These are phyloP conservation scores for Muscicapa comitata DNA, from an alignment of 2,797 vertebrate genomes.

Conservation along the genomic window DNA sequence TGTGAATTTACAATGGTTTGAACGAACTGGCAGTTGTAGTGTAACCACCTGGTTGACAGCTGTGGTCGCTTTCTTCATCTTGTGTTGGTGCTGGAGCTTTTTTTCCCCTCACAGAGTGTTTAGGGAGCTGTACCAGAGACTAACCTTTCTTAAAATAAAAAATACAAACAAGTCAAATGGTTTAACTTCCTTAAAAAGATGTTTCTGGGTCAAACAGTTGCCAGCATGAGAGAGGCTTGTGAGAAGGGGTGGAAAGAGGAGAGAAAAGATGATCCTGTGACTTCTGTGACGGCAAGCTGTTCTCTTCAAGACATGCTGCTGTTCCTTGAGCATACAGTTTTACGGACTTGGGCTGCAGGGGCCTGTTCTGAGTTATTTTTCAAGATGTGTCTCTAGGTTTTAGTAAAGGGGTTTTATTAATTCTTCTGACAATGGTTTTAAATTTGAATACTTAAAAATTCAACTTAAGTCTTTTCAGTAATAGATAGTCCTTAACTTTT, in stretches of 20 bases:
- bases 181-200: neutral
- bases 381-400: neutral
- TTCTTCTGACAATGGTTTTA: neutral
- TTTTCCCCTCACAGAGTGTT: neutral
- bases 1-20: neutral
- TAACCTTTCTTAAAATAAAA: neutral
- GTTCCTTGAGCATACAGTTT: neutral
- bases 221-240: fast-evolving
- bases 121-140: neutral
- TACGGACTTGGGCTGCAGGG: neutral
- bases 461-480: neutral
- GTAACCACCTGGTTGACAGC: neutral
- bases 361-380: neutral
- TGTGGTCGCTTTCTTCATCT: neutral
- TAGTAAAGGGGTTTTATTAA: neutral
- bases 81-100: neutral
- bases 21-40: neutral
- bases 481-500: neutral
- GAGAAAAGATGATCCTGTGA: neutral
- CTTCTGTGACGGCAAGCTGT: neutral
- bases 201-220: neutral
- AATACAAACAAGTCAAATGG: neutral
- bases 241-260: neutral
- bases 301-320: neutral
- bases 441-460: neutral